Percentiles rank a stretch among this genome's conserved stretches.
Conservation (phyloP, 1,140 invertebrate genomes). For the Caenorhabditis elegans region WBcel235 BX284606.5:5414001-5414500, state of each 20-base stretch:
- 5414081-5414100: no score
- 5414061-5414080: no score
- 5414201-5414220: no score
- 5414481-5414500: conserved; percentile 67
- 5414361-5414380: conserved; percentile 70
- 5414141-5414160: no score
- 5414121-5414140: no score
- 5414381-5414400: not conserved
- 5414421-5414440: conserved; percentile 53
- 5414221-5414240: no score
- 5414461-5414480: conserved; percentile 70
- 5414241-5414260: not conserved
- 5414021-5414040: no score
- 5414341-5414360: conserved; percentile 77
- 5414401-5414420: not conserved
- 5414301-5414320: conserved; percentile 27
- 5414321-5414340: conserved; percentile 74
- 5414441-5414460: conserved; percentile 71
- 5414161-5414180: no score
- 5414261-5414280: not conserved
- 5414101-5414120: no score
- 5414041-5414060: no score
- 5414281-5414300: not conserved
- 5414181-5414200: no score
- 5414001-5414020: no score